Percentiles rank a stretch among this genome's conserved stretches.
phyloP scores from a whole-genome alignment of 1,140 invertebrate genomes.

The Teleopsis dalmanni region DNA sequence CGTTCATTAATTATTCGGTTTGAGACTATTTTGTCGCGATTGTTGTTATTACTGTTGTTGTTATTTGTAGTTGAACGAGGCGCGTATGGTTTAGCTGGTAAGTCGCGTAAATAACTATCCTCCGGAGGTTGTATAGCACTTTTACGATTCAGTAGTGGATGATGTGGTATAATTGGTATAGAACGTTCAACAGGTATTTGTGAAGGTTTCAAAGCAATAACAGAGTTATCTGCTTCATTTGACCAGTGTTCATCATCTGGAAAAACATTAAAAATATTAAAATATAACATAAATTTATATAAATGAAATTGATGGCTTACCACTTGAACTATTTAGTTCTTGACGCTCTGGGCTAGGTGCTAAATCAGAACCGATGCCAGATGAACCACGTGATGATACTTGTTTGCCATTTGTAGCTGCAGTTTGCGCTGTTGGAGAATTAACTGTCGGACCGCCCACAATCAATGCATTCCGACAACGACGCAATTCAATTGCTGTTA shows the following conservation, averaged over 20 bases:
- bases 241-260: conserved; percentile 42
- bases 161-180: conserved; percentile 17
- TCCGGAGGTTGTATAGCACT: conserved; percentile 39
- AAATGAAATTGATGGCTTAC: conserved; percentile 34
- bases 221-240: conserved; percentile 41
- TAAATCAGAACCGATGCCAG: conserved; percentile 81
- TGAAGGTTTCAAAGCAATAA: conserved; percentile 37
- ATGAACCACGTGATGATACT: conserved; percentile 56
- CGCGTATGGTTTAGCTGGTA: conserved; percentile 37
- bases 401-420: conserved; percentile 34
- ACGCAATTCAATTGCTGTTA: conserved; percentile 70
- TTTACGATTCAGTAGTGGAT: conserved; percentile 23
- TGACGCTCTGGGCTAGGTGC: conserved; percentile 67
- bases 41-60: conserved; percentile 11
- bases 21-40: conserved; percentile 11
- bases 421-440: conserved; percentile 9
- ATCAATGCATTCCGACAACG: conserved; percentile 51
- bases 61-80: conserved; percentile 13
- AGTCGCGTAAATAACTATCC: conserved; percentile 35
- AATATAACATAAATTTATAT: background rate
- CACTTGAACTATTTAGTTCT: conserved; percentile 49
- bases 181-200: conserved; percentile 27
- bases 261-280: background rate
- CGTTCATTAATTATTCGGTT: conserved; percentile 10
- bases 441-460: conserved; percentile 27